Evolutionary conservation across 2,888 invertebrate genomes (phyloP).

Genomic region (Petrolisthes cinctipes): DNA sequence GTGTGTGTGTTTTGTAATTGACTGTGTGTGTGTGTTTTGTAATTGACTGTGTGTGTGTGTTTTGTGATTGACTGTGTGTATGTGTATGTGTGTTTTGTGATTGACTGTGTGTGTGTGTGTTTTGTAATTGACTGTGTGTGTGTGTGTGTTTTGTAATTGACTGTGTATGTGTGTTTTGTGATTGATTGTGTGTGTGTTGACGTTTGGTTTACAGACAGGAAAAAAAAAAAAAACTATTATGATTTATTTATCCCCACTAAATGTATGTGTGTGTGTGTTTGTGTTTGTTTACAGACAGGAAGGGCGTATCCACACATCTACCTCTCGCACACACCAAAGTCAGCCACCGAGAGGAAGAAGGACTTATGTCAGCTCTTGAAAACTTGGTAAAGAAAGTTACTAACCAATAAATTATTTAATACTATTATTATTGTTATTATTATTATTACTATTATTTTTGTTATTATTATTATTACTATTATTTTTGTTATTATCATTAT

Average conservation of each 20-base stretch:
- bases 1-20: neutral
- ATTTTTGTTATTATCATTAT: no score
- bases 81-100: neutral
- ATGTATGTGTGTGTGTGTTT: neutral
- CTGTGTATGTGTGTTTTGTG: no score
- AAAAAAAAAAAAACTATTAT: neutral
- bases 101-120: neutral
- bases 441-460: no score
- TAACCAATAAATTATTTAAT: no score
- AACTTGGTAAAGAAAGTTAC: conserved; percentile 62
- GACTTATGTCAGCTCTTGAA: conserved; percentile 70
- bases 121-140: no score
- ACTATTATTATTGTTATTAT: no score
- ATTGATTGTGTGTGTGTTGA: no score
- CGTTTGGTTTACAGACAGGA: neutral
- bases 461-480: no score
- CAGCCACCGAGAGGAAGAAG: conserved; percentile 68
- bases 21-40: neutral
- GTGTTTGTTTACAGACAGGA: conserved; percentile 68
- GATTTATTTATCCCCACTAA: neutral
- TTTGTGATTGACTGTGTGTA: neutral
- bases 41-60: neutral
- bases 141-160: neutral
- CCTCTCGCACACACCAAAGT: conserved; percentile 71
- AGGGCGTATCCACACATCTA: conserved; percentile 70